A percentile compares a stretch with the other conserved stretches of the same genome.
These are phyloP conservation scores for Toxotes jaculatrix DNA, from an alignment of 2,113 vertebrate genomes.

Conservation along the genomic window DNA sequence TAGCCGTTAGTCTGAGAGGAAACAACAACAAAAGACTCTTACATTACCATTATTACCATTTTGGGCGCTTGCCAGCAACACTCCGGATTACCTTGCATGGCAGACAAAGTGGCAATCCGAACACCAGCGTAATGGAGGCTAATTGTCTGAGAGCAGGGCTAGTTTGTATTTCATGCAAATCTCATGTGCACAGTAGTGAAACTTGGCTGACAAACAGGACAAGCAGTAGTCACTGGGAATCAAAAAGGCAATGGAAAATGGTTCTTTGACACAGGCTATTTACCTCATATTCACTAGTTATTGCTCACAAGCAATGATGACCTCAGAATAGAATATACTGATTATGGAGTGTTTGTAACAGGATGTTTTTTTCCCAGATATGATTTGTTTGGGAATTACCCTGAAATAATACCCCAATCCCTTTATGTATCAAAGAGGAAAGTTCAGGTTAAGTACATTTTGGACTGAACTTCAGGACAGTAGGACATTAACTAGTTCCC, in stretches of 20 bases:
- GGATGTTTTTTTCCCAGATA: background rate
- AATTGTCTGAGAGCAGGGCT: conserved; percentile 85
- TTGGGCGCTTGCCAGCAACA: conserved; percentile 81
- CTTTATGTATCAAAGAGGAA: background rate
- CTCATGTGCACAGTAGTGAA: conserved; percentile 70
- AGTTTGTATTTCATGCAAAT: conserved; percentile 82
- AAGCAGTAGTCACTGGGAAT: conserved; percentile 53
- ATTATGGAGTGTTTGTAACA: background rate
- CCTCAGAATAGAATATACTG: conserved; percentile 51
- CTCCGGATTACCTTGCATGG: conserved; percentile 81
- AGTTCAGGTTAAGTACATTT: background rate
- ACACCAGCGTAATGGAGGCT: conserved; percentile 82
- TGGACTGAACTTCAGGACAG: background rate
- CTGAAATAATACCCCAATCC: background rate
- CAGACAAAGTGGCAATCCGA: conserved; percentile 85
- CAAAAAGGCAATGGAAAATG: conserved; percentile 59
- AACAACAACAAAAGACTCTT: conserved; percentile 79
- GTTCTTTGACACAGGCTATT: conserved; percentile 60
- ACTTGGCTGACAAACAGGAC: conserved; percentile 70
- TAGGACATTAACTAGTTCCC: background rate
- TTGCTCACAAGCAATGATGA: conserved; percentile 58
- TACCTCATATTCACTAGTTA: conserved; percentile 61
- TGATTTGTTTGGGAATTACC: background rate
- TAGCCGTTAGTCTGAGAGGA: conserved; percentile 73
- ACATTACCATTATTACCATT: conserved; percentile 83